Conservation (phyloP, 2,888 invertebrate species). For the Oegoconia quadripuncta region DNA sequence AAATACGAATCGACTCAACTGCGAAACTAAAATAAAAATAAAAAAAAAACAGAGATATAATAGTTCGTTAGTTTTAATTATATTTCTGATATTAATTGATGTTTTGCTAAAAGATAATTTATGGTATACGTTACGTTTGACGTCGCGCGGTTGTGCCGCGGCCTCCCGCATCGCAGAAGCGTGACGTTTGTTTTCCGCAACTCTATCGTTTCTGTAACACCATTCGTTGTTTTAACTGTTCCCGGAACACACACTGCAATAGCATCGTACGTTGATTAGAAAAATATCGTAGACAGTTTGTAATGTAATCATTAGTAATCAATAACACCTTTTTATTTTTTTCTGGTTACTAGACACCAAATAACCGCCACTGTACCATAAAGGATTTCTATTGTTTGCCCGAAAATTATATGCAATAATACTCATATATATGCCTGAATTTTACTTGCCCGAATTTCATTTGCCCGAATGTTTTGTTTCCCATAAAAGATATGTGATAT, state of each 20-base stretch:
- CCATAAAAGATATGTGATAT: no score
- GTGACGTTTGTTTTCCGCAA: conserved; percentile 12
- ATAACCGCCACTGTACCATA: conserved; percentile 52
- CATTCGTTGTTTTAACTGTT: conserved; percentile 40
- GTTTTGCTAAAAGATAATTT: conserved; percentile 76
- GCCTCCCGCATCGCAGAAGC: conserved; percentile 33
- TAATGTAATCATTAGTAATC: no score
- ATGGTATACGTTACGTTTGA: conserved; percentile 66
- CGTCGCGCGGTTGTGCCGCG: conserved; percentile 39
- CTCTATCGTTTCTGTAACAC: conserved; percentile 30
- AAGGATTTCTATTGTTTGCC: no score
- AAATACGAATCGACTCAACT: conserved; percentile 61
- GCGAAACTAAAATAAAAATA: conserved; percentile 48
- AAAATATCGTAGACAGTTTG: no score
- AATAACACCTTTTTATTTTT: conserved; percentile 20
- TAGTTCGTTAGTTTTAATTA: conserved; percentile 77
- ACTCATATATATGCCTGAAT: no score
- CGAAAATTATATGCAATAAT: no score
- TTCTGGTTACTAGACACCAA: conserved; percentile 32
- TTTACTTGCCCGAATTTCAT: no score
- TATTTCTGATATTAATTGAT: conserved; percentile 77
- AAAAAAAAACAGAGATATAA: conserved; percentile 67
- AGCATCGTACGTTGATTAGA: conserved; percentile 5
- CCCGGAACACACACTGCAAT: conserved; percentile 32
- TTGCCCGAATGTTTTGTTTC: no score